Evolutionary conservation across 2,888 invertebrate genomes (phyloP).

Genomic region (Miltochrista miniata): DNA sequence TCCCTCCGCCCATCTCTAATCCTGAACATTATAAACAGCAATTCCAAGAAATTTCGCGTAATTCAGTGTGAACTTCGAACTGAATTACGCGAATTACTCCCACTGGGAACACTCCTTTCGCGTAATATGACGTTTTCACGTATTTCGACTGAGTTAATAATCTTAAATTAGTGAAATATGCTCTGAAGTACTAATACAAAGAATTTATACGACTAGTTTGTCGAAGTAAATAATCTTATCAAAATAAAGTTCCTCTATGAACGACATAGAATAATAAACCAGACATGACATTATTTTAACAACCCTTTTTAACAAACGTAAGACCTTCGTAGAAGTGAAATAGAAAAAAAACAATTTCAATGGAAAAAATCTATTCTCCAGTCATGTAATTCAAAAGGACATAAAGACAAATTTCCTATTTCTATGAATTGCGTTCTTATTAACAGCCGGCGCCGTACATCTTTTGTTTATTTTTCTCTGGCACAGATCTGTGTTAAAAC

Average conservation of each 20-base stretch:
- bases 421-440: conserved; percentile 7
- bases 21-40: too few relatives aligned
- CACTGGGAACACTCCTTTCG: too few relatives aligned
- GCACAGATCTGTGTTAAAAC: background rate
- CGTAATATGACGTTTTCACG: too few relatives aligned
- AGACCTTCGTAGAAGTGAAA: conserved; percentile 18
- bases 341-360: background rate
- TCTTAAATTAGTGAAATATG: background rate
- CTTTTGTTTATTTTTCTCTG: conserved; percentile 1
- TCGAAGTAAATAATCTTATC: background rate
- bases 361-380: conserved; percentile 1
- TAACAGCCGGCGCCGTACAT: background rate
- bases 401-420: conserved; percentile 6
- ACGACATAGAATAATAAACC: background rate
- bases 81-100: too few relatives aligned
- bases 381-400: conserved; percentile 2
- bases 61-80: too few relatives aligned
- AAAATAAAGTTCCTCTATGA: background rate
- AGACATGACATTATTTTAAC: conserved; percentile 2
- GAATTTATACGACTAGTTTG: background rate
- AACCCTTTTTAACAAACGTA: background rate
- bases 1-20: too few relatives aligned
- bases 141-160: background rate
- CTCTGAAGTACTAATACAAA: background rate
- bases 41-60: too few relatives aligned